Conservation (phyloP, 1,140 invertebrate species). For the Drosophila orena region DNA sequence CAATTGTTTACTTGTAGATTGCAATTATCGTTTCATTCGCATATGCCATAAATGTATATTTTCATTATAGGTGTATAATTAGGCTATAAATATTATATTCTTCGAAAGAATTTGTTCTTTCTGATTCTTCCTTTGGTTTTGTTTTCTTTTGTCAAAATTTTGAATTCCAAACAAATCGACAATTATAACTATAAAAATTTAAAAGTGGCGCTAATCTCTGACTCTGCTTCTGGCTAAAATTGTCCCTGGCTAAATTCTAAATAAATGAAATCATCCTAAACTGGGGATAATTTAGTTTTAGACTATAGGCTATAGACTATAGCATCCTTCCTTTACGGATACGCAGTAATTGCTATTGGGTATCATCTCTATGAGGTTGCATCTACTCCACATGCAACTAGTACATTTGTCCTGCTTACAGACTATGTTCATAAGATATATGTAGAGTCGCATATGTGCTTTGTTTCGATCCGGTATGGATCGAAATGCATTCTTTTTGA, state of each 20-base stretch:
- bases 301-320: slow-evolving; percentile 7
- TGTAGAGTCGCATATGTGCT: slow-evolving; percentile 28
- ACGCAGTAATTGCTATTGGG: slow-evolving; percentile 13
- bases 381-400: slow-evolving; percentile 44
- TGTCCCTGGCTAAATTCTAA: slow-evolving; percentile 38
- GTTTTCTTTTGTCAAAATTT: slow-evolving; percentile 6
- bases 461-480: not conserved
- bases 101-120: slow-evolving; percentile 6
- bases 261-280: slow-evolving; percentile 37
- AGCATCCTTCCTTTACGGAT: slow-evolving; percentile 17
- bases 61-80: slow-evolving; percentile 59
- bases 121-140: slow-evolving; percentile 9
- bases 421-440: slow-evolving; percentile 53
- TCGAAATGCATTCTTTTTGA: not conserved
- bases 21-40: slow-evolving; percentile 31
- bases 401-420: slow-evolving; percentile 42
- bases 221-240: slow-evolving; percentile 31
- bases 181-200: slow-evolving; percentile 48
- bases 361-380: slow-evolving; percentile 40
- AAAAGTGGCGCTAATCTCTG: slow-evolving; percentile 23
- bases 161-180: slow-evolving; percentile 31
- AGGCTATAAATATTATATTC: slow-evolving; percentile 46
- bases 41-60: slow-evolving; percentile 48
- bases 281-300: slow-evolving; percentile 10
- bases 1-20: slow-evolving; percentile 35